A percentile compares a stretch with the other conserved stretches of the same genome.
These are phyloP conservation scores for Sula dactylatra DNA, from an alignment of 2,113 vertebrate genomes.

Conservation along the genomic window DNA sequence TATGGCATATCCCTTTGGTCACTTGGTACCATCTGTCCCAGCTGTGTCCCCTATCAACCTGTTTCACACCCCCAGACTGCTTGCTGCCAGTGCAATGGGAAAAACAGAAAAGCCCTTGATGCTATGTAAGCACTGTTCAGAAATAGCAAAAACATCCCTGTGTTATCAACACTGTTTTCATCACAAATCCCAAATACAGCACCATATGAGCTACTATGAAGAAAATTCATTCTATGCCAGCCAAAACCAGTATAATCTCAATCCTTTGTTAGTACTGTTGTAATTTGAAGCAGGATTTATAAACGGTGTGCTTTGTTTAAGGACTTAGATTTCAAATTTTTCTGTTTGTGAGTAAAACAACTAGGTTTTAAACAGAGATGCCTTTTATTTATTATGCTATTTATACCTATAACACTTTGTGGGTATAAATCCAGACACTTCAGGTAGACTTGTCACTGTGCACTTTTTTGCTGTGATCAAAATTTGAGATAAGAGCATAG, in stretches of 20 bases:
- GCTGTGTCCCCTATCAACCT: neutral
- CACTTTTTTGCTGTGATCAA: neutral
- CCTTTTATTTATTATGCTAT: neutral
- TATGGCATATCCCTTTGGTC: neutral
- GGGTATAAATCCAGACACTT: neutral
- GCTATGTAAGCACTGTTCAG: neutral
- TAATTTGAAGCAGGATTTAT: neutral
- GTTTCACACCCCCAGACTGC: fast-evolving
- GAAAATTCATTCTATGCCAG: neutral
- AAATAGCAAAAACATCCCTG: neutral
- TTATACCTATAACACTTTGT: neutral
- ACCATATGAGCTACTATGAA: neutral
- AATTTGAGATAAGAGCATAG: neutral
- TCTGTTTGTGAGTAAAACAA: neutral
- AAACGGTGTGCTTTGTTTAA: neutral
- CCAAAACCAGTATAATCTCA: neutral
- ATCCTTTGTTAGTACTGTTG: neutral
- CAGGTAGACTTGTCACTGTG: neutral
- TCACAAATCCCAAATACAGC: neutral
- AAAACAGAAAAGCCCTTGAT: neutral
- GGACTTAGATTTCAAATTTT: neutral
- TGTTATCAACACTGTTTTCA: neutral
- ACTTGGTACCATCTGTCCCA: neutral
- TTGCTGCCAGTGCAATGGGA: neutral
- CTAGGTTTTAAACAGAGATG: neutral